phyloP scores from a whole-genome alignment of 1,140 invertebrate genomes.

The Philopotamus ludificatus region DNA sequence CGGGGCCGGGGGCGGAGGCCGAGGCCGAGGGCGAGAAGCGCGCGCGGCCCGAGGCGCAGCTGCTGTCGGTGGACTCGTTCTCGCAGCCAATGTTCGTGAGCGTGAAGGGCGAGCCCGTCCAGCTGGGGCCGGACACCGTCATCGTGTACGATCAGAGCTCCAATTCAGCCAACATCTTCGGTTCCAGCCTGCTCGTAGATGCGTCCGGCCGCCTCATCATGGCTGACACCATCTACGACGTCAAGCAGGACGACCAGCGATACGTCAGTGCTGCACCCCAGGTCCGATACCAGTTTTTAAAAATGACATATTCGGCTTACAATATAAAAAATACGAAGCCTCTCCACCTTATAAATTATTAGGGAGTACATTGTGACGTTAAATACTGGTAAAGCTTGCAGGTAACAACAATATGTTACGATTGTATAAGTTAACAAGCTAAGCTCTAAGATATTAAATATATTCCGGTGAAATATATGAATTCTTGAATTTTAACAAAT shows the following conservation, averaged over 20 bases:
- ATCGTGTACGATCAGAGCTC: conserved; percentile 51
- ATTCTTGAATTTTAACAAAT: no score
- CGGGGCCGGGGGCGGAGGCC: conserved; percentile 43
- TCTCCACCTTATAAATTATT: no score
- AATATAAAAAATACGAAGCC: no score
- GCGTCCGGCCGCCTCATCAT: conserved; percentile 52
- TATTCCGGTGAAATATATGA: no score
- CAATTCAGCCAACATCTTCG: conserved; percentile 48
- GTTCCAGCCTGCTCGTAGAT: conserved; percentile 55
- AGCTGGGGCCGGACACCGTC: conserved; percentile 53
- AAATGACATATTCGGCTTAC: no score
- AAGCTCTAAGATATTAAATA: no score
- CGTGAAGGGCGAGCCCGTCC: conserved; percentile 47
- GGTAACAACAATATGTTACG: no score
- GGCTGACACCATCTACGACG: conserved; percentile 55
- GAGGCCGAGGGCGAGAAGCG: conserved; percentile 45
- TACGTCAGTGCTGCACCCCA: conserved; percentile 39
- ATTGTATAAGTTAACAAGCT: no score
- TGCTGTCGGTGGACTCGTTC: background rate
- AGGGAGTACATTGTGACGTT: no score
- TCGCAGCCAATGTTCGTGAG: conserved; percentile 47
- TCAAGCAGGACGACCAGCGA: conserved; percentile 53
- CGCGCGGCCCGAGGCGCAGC: conserved; percentile 46
- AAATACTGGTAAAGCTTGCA: no score
- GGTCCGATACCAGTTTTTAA: background rate